Conservation (phyloP, 2,113 vertebrate species). For the Eubucco bourcierii region DNA sequence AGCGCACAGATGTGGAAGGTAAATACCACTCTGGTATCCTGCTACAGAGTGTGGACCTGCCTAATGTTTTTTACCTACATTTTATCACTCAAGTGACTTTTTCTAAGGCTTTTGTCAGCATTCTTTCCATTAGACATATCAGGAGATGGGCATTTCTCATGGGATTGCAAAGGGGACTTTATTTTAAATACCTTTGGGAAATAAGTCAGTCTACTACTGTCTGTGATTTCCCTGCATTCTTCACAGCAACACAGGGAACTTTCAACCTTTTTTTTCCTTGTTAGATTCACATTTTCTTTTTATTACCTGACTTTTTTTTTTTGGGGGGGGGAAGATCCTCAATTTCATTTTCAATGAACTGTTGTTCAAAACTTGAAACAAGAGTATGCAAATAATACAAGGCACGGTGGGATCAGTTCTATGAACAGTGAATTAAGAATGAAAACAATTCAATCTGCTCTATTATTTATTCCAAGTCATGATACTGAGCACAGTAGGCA, state of each 20-base stretch:
- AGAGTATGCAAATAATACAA: neutral
- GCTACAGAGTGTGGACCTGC: neutral
- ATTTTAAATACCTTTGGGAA: constrained; percentile 36
- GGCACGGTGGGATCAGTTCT: neutral
- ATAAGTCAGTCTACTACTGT: neutral
- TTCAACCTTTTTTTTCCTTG: neutral
- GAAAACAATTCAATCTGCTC: too few relatives aligned
- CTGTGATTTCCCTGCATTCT: constrained; percentile 31
- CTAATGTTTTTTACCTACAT: neutral
- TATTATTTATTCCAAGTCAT: neutral
- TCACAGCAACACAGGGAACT: neutral
- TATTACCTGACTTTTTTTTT: neutral
- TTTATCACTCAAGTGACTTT: neutral
- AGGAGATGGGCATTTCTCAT: neutral
- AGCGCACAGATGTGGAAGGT: neutral
- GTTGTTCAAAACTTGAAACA: neutral
- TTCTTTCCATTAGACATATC: constrained; percentile 1
- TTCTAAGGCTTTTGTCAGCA: neutral
- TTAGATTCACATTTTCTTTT: neutral
- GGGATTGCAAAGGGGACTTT: neutral
- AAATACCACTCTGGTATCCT: neutral
- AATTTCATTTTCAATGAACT: neutral
- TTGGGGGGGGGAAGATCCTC: neutral
- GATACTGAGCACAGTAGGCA: neutral
- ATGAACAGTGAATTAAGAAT: neutral